These are phyloP conservation scores for Dasyprocta punctata DNA, from an alignment of 2,113 vertebrate species.

Conservation along the genomic window DNA sequence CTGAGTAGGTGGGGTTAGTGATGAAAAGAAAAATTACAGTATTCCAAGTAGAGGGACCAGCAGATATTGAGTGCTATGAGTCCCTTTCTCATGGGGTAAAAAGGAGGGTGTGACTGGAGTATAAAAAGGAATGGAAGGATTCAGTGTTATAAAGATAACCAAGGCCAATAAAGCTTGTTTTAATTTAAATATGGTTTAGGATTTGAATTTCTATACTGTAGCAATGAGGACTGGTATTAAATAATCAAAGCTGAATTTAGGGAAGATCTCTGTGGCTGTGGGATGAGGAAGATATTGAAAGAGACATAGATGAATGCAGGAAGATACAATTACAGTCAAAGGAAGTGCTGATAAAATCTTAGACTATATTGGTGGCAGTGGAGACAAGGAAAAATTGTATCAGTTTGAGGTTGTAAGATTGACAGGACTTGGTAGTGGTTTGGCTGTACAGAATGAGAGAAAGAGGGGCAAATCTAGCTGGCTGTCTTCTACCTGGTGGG, in stretches of 20 bases:
- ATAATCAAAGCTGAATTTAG: background rate
- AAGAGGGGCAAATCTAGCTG: background rate
- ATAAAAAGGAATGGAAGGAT: background rate
- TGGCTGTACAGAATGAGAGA: background rate
- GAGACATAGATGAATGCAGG: background rate
- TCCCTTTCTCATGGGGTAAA: background rate
- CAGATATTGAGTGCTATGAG: too few relatives aligned
- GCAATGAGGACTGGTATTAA: background rate
- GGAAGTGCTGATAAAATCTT: background rate
- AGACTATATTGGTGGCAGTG: too few relatives aligned
- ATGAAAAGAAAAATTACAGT: background rate
- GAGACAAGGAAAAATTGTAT: background rate
- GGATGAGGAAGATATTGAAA: background rate
- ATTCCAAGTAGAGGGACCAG: background rate
- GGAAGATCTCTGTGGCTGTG: background rate
- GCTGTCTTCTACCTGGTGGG: background rate
- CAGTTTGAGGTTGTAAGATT: background rate
- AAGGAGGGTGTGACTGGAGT: background rate
- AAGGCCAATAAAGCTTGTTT: background rate
- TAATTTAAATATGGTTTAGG: background rate
- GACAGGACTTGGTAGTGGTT: background rate
- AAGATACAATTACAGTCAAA: background rate
- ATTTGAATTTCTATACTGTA: background rate
- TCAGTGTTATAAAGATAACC: background rate
- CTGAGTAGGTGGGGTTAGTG: background rate